phyloP scores from a whole-genome alignment of 2,888 invertebrate genomes.

The Leucoptera coffeella region DNA sequence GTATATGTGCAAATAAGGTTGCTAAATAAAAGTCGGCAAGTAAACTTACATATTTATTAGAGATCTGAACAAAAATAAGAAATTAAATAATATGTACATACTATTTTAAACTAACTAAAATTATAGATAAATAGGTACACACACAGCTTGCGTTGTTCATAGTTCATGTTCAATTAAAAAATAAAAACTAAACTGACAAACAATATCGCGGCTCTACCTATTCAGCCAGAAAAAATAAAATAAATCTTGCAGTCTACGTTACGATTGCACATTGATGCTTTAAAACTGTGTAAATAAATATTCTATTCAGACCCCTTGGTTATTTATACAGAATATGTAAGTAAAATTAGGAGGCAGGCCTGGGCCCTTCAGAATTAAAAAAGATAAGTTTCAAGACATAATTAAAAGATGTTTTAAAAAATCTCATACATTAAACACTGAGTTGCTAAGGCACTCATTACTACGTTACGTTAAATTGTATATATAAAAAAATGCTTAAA shows the following conservation, averaged over 20 bases:
- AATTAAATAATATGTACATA: constrained; percentile 57
- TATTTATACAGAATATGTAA: too few relatives aligned
- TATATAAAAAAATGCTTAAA: constrained; percentile 27
- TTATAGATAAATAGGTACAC: constrained; percentile 53
- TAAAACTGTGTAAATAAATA: too few relatives aligned
- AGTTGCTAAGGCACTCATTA: constrained; percentile 50
- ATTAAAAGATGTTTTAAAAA: too few relatives aligned
- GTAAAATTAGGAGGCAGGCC: too few relatives aligned
- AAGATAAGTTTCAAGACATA: too few relatives aligned
- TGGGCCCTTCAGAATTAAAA: too few relatives aligned
- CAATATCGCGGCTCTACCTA: constrained; percentile 15
- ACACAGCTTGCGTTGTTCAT: constrained; percentile 29
- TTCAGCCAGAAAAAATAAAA: too few relatives aligned
- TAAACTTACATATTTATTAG: constrained; percentile 56
- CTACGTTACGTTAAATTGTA: constrained; percentile 22
- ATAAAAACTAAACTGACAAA: constrained; percentile 15
- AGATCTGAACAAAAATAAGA: constrained; percentile 57
- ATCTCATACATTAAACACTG: constrained; percentile 24
- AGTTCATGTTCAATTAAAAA: constrained; percentile 13
- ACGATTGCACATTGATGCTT: too few relatives aligned
- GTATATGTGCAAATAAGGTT: neutral
- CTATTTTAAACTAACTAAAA: constrained; percentile 54
- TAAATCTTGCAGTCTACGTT: too few relatives aligned
- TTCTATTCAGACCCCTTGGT: too few relatives aligned
- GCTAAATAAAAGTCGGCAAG: constrained; percentile 4